Evolutionary conservation across 2,888 invertebrate genomes (phyloP).

Genomic region (Eupithecia pulchellata): DNA sequence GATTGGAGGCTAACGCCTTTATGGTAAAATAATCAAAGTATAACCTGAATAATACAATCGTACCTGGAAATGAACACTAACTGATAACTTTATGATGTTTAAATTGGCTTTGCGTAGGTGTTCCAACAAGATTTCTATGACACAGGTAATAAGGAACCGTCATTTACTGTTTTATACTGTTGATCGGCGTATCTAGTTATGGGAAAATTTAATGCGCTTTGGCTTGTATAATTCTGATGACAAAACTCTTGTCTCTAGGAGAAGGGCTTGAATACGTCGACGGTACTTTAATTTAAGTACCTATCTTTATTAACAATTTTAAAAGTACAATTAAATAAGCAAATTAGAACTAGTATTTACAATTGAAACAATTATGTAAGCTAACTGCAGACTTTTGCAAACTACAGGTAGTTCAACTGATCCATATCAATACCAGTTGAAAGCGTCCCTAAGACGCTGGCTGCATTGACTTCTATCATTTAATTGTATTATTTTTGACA

Average conservation of each 20-base stretch:
- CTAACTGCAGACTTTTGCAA: no score
- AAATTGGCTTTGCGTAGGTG: conserved; percentile 9
- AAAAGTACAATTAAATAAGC: no score
- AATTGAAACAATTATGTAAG: no score
- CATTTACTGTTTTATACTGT: conserved; percentile 8
- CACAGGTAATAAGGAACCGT: conserved; percentile 12
- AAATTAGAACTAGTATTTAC: no score
- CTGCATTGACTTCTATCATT: no score
- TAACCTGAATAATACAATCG: not conserved
- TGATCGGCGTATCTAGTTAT: conserved; percentile 16
- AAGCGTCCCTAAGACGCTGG: no score
- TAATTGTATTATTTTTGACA: no score
- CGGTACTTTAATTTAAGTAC: conserved; percentile 73
- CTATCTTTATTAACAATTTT: no score
- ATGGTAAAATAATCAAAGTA: not conserved
- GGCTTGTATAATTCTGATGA: conserved; percentile 22
- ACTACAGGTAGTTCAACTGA: no score
- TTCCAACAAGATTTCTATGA: conserved; percentile 11
- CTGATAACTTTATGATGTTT: conserved; percentile 9
- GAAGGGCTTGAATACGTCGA: conserved; percentile 57
- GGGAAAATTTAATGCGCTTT: conserved; percentile 5
- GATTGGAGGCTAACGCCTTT: not conserved
- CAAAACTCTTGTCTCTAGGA: conserved; percentile 25
- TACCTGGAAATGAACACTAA: conserved; percentile 5
- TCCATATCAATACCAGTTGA: no score